Percentiles rank a stretch among this genome's conserved stretches.
phyloP scores from a whole-genome alignment of 2,113 vertebrate genomes.

The Ptilonorhynchus violaceus region DNA sequence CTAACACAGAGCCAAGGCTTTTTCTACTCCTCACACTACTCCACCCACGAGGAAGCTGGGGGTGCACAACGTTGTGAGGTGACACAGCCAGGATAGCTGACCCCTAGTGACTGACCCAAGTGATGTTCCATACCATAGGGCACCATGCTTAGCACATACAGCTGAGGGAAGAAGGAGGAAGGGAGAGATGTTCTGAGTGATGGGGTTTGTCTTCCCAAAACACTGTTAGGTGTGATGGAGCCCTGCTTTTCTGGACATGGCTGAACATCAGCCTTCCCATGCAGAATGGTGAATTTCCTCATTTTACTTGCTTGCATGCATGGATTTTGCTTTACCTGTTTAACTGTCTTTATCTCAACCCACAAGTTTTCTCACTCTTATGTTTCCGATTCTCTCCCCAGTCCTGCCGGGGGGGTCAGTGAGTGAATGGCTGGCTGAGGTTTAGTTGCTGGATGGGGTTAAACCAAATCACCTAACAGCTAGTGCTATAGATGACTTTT shows the following conservation, averaged over 20 bases:
- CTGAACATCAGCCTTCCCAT: background rate
- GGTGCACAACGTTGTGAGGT: background rate
- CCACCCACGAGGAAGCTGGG: background rate
- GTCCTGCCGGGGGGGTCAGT: background rate
- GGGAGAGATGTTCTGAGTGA: background rate
- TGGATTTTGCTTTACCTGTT: background rate
- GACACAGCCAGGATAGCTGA: background rate
- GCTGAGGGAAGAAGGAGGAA: background rate
- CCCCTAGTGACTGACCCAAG: background rate
- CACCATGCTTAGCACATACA: background rate
- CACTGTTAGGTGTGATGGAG: background rate
- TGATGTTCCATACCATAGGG: background rate
- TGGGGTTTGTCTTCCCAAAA: background rate
- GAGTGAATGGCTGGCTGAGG: background rate
- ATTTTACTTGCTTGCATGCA: accelerated
- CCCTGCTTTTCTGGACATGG: background rate
- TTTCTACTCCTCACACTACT: accelerated
- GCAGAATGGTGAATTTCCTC: background rate
- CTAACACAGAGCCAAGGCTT: background rate
- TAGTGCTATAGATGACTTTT: background rate
- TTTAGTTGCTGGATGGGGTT: background rate
- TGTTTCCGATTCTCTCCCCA: background rate
- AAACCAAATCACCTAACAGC: background rate
- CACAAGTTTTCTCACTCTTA: background rate
- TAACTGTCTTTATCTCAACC: background rate